Evolutionary conservation across 2,888 invertebrate species (phyloP), one percentile per base, ranked within the genome.

Genomic region (Gastrophysa polygoni): DNA sequence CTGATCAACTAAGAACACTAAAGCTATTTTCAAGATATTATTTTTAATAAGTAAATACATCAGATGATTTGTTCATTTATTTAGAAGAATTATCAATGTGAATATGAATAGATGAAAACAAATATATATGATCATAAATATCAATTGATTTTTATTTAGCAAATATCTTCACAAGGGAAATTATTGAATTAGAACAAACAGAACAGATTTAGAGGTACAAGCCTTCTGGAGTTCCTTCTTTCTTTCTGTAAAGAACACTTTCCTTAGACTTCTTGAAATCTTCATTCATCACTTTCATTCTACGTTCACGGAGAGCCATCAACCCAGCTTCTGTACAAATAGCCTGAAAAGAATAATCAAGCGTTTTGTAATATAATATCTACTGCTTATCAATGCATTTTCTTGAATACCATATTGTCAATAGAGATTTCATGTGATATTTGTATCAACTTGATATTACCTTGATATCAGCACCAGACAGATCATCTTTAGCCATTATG

Each of bases 251-350:
- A 51, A 99, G 85, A 24, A 99, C 98, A 83, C 96, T 99, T 81
- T 99, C 99, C 82, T 99, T 99, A 0, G 98, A 97, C 81, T 99
- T 99, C 81, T 95, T 95, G 82, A 99, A 99, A 83, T 99, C 99
- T 82, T 99, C 98, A 84, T 97, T 98, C 66, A 96, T 99, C 29
- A 99, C 99, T 83, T 98, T 98, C 99, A 99, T 99, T 73, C 99
- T 89, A 57, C 99, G 89, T 82, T 99, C 99, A 67, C 99, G 86
- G 52, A 99, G 83, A 3, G 99, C 99, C 92, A 99, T 94, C 59
- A 99, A 84, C 67, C 99, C 99, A 58, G 98, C 99, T 85, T 99
- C 99, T 7, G 99, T 99, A 82, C 99, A 99, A 81, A 99, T 98
- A 14, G 99, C 99, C 93, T 95, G 81, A 21, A 84, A 83, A 60